Evolutionary conservation across 2,113 vertebrate genomes (phyloP).

Genomic region (Phrynosoma platyrhinos): DNA sequence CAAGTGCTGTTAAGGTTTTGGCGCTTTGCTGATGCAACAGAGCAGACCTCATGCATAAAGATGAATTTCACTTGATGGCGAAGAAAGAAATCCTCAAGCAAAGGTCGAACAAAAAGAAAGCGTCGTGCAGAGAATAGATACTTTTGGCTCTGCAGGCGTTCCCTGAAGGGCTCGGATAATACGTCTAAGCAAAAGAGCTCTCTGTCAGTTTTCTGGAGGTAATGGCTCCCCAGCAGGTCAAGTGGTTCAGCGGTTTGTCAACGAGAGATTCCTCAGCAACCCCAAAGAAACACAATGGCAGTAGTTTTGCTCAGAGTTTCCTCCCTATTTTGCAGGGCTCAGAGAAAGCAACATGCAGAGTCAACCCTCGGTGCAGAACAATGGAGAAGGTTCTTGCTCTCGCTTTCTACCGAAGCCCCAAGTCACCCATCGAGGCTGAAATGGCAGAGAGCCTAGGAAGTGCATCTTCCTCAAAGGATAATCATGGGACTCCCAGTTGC

Average conservation of each 20-base stretch:
- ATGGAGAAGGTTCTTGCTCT: not conserved
- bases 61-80: conserved; percentile 60
- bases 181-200: conserved; percentile 60
- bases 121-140: conserved; percentile 66
- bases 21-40: conserved; percentile 44
- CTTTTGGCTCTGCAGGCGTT: conserved; percentile 62
- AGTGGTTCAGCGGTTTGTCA: conserved; percentile 32
- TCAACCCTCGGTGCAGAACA: not conserved
- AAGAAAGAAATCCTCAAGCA: conserved; percentile 62
- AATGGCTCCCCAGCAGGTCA: conserved; percentile 48
- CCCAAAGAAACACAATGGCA: not conserved
- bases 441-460: not conserved
- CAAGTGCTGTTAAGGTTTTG: conserved; percentile 26
- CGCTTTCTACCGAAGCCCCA: no score
- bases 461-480: not conserved
- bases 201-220: conserved; percentile 48
- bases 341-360: not conserved
- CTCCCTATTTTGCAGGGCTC: not conserved
- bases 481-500: not conserved
- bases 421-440: not conserved
- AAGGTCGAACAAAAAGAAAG: conserved; percentile 57
- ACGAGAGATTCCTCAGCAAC: conserved; percentile 34
- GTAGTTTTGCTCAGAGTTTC: not conserved
- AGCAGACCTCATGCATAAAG: conserved; percentile 73
- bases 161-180: conserved; percentile 70